Evolutionary conservation across 2,797 vertebrate genomes (phyloP).

Genomic region (Semaprochilodus insignis): DNA sequence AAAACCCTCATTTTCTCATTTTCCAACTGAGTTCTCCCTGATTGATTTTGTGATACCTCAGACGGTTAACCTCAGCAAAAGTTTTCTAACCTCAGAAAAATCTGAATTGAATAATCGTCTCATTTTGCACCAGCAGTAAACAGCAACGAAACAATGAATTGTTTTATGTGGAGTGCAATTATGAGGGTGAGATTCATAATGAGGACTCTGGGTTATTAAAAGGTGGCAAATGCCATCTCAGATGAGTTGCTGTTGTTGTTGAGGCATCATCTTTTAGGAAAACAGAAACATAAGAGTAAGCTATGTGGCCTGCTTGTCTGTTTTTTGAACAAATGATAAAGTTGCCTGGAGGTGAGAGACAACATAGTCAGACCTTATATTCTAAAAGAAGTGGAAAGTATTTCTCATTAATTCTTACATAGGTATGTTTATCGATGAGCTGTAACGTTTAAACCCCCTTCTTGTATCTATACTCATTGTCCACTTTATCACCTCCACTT

Average conservation of each 20-base stretch:
- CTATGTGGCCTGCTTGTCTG: background rate
- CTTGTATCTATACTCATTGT: no score
- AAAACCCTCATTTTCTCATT: constrained; percentile 6
- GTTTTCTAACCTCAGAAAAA: background rate
- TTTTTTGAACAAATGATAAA: background rate
- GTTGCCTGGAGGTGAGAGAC: background rate
- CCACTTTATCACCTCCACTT: no score
- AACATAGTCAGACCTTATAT: background rate
- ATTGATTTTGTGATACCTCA: constrained; percentile 45
- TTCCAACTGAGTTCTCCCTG: constrained; percentile 43
- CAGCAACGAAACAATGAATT: background rate
- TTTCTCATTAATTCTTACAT: no score
- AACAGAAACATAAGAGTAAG: background rate
- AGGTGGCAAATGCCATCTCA: background rate
- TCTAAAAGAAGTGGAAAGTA: no score
- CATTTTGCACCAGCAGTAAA: constrained; percentile 8
- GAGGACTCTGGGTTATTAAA: constrained; percentile 15
- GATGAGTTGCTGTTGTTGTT: background rate
- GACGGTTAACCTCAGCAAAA: background rate
- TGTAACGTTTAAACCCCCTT: no score
- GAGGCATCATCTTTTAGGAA: background rate
- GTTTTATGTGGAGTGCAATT: constrained; percentile 7
- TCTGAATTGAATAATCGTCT: background rate
- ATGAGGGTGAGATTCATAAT: background rate
- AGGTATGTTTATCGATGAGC: no score